Percentiles rank a stretch among this genome's conserved stretches.
Evolutionary conservation across 2,113 vertebrate genomes (phyloP).

Genomic region (Lamprologus speciosus): DNA sequence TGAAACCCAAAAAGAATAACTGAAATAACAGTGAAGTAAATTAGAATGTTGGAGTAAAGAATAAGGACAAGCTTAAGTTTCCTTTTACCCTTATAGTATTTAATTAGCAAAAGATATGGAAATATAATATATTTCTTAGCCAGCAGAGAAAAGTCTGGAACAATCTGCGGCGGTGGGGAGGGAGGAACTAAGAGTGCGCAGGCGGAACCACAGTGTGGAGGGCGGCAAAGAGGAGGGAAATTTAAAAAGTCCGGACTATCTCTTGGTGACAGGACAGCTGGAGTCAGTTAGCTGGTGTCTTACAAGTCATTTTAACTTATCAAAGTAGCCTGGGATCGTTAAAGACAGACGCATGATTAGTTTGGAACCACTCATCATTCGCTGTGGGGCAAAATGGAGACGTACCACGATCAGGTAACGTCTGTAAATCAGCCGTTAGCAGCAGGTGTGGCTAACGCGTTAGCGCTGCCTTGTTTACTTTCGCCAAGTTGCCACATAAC

Average conservation of each 20-base stretch:
- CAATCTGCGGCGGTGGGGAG: background rate
- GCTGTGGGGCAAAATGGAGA: constrained; percentile 34
- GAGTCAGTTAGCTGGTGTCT: background rate
- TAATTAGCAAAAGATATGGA: background rate
- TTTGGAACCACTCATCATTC: background rate
- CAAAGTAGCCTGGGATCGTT: accelerated
- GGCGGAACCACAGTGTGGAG: constrained; percentile 41
- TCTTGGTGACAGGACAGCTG: background rate
- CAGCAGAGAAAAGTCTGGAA: background rate
- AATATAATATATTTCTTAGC: background rate
- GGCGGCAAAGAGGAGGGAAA: constrained; percentile 62
- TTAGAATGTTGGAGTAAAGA: background rate
- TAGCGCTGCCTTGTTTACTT: constrained; percentile 13
- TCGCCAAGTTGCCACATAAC: background rate
- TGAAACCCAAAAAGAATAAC: background rate
- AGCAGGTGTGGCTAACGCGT: background rate
- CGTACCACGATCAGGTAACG: constrained; percentile 46
- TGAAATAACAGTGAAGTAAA: background rate
- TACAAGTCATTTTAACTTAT: background rate
- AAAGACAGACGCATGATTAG: background rate
- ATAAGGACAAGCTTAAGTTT: background rate
- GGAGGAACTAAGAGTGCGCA: background rate
- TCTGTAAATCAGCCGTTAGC: background rate
- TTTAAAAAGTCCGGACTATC: constrained; percentile 57
- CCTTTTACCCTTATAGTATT: background rate